Evolutionary conservation across 2,888 invertebrate species (phyloP), one percentile per base, ranked within the genome.

Genomic region (Noctua comes): DNA sequence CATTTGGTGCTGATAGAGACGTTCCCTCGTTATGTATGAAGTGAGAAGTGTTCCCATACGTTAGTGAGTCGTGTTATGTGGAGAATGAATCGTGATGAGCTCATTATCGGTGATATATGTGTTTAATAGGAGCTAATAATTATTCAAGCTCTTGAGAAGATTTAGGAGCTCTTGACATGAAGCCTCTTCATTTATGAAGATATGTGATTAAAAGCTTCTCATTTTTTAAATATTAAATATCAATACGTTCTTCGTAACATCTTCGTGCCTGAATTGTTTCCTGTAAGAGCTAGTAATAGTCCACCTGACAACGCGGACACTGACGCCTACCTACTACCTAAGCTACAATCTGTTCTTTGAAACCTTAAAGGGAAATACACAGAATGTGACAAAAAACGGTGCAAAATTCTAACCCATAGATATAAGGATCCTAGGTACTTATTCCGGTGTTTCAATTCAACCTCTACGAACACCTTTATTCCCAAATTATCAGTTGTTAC

Each of bases 401-500:
- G 7, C 40, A 16, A n/a, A 21, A 36, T 64, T 36, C 1, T 5
- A 64, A 62, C 4, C 31, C 10, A 18, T 31, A 62, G 62, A 31
- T 21, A 31, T 62, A 8, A 62, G 18, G 62, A 8, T 13, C 27
- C 57, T 62, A 62, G 10, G 31, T 31, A 10, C 21, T 21, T 16
- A 6, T 31, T 31, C 21, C 36, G 10, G 64, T 27, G 31, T 21
- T n/a, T n/a, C n/a, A n/a, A n/a, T 11, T 21, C 36, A 4, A 21
- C 11, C 71, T 73, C 40, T n/a, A 65, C 66, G 65, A 73, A 79
- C 73, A 79, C 71, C 64, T 71, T 36, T 48, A 64, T 76, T 68
- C 64, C n/a, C 48, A 64, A 68, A 81, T 68, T 24, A 84, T 62
- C 76, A 64, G 64, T 76, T 69, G 72, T 66, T 85, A 84, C 51